Evolutionary conservation across 2,797 vertebrate species (phyloP).

Genomic region (Megaceryle alcyon): DNA sequence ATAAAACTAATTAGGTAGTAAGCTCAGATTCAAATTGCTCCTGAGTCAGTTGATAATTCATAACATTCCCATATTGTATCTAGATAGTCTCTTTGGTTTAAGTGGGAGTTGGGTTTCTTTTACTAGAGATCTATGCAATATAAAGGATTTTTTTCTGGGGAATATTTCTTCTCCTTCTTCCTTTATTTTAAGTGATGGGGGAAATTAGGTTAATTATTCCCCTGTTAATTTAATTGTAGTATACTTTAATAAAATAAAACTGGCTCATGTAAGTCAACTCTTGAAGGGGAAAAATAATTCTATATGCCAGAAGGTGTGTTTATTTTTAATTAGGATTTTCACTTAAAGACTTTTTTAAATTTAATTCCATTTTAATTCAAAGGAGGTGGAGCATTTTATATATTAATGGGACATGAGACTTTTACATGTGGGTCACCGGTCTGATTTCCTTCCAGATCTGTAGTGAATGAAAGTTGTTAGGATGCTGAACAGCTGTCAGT

Average conservation of each 20-base stretch:
- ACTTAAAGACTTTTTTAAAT: not conserved
- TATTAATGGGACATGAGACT: not conserved
- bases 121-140: not conserved
- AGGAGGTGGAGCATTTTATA: not conserved
- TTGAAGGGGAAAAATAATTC: constrained; percentile 36
- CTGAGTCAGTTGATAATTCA: constrained; percentile 39
- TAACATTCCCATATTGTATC: not conserved
- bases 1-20: constrained; percentile 50
- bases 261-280: constrained; percentile 6
- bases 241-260: constrained; percentile 34
- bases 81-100: not conserved
- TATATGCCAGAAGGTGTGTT: constrained; percentile 36
- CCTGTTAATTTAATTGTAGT: constrained; percentile 35
- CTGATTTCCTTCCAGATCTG: constrained; percentile 15
- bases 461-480: not conserved
- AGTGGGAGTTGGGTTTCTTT: constrained; percentile 42
- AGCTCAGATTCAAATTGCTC: constrained; percentile 41
- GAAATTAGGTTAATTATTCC: constrained; percentile 66
- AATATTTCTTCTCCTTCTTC: constrained; percentile 3
- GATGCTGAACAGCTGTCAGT: constrained; percentile 19
- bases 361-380: constrained; percentile 16
- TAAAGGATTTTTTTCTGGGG: constrained; percentile 22
- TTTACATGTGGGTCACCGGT: constrained; percentile 24
- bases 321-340: constrained; percentile 60
- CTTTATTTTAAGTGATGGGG: constrained; percentile 28